A percentile compares a stretch with the other conserved stretches of the same genome.
Evolutionary conservation across 1,140 invertebrate species (phyloP).

Genomic region (Leptopilina clavipes): DNA sequence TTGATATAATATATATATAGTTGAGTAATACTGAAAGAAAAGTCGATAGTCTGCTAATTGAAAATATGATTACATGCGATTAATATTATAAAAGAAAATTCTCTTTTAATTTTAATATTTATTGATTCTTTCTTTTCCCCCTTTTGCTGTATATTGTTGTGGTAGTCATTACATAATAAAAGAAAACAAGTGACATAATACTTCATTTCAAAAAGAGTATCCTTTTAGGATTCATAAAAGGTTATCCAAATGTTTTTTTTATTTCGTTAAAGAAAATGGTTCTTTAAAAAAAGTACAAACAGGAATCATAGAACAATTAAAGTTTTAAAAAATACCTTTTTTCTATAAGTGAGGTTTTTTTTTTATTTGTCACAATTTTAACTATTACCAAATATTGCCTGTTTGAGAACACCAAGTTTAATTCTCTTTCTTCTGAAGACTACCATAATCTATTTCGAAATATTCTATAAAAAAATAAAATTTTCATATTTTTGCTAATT

Average conservation of each 20-base stretch:
- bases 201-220: not conserved
- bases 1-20: not conserved
- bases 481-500: no score
- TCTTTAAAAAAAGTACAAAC: not conserved
- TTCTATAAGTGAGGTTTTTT: not conserved
- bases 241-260: not conserved
- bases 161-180: not conserved
- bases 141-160: not conserved
- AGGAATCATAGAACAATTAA: not conserved
- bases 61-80: not conserved
- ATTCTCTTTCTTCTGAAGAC: not conserved
- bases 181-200: not conserved
- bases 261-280: not conserved
- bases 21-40: not conserved
- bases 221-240: not conserved
- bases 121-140: not conserved
- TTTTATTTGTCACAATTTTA: no score
- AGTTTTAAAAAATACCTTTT: not conserved
- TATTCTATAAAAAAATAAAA: no score
- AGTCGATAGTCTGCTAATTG: not conserved
- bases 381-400: not conserved
- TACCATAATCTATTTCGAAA: not conserved
- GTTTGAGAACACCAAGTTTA: slow-evolving; percentile 11
- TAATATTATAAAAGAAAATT: not conserved
- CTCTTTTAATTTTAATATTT: not conserved